Evolutionary conservation across 2,797 vertebrate genomes (phyloP).

Genomic region (Apogon talboti): DNA sequence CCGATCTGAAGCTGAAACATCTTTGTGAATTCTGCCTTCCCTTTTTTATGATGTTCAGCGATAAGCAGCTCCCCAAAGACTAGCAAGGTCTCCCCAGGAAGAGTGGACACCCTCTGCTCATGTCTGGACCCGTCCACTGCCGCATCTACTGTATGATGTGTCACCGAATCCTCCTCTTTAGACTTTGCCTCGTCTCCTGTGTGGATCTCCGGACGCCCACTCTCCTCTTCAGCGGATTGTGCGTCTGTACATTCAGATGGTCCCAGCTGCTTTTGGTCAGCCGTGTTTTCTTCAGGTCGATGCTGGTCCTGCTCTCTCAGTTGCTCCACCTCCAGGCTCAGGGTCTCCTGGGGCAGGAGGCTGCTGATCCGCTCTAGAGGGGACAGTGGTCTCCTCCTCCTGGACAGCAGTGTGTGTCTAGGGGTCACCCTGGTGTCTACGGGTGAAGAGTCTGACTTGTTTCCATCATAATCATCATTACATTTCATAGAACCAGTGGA

Average conservation of each 20-base stretch:
- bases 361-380: conserved; percentile 85
- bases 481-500: conserved; percentile 44
- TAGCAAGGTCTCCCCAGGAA: conserved; percentile 74
- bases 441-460: conserved; percentile 16
- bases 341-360: conserved; percentile 77
- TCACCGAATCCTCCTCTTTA: not conserved
- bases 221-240: conserved; percentile 1
- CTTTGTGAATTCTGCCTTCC: conserved; percentile 76
- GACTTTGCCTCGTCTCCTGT: not conserved
- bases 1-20: conserved; percentile 81
- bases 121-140: not conserved
- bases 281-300: not conserved
- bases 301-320: no score
- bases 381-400: conserved; percentile 76
- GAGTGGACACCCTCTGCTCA: not conserved
- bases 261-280: not conserved
- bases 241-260: not conserved
- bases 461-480: conserved; percentile 41
- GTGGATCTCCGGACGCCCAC: not conserved
- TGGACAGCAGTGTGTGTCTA: conserved; percentile 24
- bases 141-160: not conserved
- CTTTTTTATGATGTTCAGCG: conserved; percentile 77
- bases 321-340: conserved; percentile 80
- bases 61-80: conserved; percentile 85
- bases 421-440: conserved; percentile 6